Base-by-base conservation (phyloP, 2,797 vertebrate species). In the Enteromius mattozi region DNA sequence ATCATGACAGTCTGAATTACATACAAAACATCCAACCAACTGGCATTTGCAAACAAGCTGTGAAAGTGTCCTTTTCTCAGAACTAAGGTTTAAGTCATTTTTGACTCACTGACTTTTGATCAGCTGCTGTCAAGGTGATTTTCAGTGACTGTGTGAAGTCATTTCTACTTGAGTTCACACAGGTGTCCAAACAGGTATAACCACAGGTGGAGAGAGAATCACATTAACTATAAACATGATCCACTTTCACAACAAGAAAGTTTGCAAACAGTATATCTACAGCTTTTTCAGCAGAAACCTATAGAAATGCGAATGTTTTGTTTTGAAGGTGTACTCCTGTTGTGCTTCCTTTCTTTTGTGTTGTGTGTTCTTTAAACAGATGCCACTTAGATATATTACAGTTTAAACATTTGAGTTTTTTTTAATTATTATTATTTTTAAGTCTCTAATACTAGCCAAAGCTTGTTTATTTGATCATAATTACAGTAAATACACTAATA, bases 141-240 rank as follows among this genome's bases (percentile, higher is more conserved):
- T 45, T 45, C 13, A 70, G 40, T 27, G 21, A 17, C 16, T 33
- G 30, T 65, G 27, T 65, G 27, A 65, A 65, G 6, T 17, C 14
- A 17, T 65, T 17, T 17, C 61, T 33, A 30, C 61, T 63, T 13
- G 1, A 63, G 61, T 65, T 65, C 27, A 65, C 27, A 65, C 61
- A 33, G 14, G 24, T 7, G 59, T 63, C 59, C 27, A 65, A 65
- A 65, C 61, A 65, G 61, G 61, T 65, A 65, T 65, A 65, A 65
- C 63, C 30, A 40, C 68, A 69, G 37, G 21, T 14, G 68, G 12
- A n/a, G 37, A 6, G 37, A 6, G 21, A 40, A n/a, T 40, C 66
- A 69, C 35, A n/a, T 69, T n/a, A 69, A 42, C 21, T 40, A 69
- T 69, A 40, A 40, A 69, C 35, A 40, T 17, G 14, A 63, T 65